Percentiles rank a stretch among this genome's conserved stretches.
phyloP scores from a whole-genome alignment of 2,113 vertebrate genomes.

The Melanostigma gelatinosum region DNA sequence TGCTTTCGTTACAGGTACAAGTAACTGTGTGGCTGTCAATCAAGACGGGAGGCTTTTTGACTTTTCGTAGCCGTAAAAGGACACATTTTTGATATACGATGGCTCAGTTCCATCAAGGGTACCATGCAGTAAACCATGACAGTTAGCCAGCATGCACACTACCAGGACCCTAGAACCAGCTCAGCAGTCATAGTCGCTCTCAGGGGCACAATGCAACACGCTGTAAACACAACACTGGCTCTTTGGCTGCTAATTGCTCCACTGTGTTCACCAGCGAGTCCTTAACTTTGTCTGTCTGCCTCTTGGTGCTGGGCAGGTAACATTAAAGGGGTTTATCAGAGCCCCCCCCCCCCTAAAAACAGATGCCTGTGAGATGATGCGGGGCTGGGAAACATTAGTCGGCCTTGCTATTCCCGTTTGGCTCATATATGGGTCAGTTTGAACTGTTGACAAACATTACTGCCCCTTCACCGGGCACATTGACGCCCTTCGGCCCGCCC shows the following conservation, averaged over 20 bases:
- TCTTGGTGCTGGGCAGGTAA: background rate
- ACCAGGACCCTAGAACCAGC: background rate
- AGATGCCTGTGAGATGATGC: background rate
- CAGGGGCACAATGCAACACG: background rate
- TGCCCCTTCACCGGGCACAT: background rate
- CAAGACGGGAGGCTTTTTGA: background rate
- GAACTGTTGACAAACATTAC: conserved; percentile 48
- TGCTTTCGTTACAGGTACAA: conserved; percentile 92
- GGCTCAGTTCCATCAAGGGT: background rate
- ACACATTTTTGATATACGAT: background rate
- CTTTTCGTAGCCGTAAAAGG: background rate
- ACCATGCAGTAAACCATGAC: background rate
- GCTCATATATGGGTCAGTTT: conserved; percentile 31
- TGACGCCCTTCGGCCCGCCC: background rate
- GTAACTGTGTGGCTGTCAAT: background rate
- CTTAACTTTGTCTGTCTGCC: background rate
- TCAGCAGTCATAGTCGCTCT: background rate
- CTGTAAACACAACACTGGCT: background rate
- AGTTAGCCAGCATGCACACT: background rate
- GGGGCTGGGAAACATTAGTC: background rate
- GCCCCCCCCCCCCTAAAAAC: background rate
- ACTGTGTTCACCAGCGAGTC: no score
- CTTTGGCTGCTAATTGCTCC: background rate
- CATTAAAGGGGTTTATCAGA: no score
- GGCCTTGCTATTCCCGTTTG: background rate